Conservation (phyloP, 2,888 invertebrate genomes). For the Tachystola acroxantha region DNA sequence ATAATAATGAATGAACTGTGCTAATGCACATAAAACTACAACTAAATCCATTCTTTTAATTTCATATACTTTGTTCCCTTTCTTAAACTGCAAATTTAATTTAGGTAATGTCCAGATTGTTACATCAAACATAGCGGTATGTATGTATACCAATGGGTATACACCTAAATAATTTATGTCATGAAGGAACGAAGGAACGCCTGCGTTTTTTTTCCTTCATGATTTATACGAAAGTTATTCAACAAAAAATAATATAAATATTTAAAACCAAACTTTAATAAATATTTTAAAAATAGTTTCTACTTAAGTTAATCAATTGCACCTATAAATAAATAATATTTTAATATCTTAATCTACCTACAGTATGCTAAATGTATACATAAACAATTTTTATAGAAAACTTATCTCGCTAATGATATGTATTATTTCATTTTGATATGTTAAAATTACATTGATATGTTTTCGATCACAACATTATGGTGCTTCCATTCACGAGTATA, state of each 20-base stretch:
- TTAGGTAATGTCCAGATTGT: conserved; percentile 17
- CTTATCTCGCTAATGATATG: conserved; percentile 64
- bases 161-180: conserved; percentile 13
- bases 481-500: conserved; percentile 1
- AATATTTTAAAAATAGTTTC: conserved; percentile 14
- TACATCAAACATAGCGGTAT: too few species aligned
- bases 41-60: conserved; percentile 2
- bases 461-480: conserved; percentile 57
- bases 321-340: conserved; percentile 25
- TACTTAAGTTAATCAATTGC: conserved; percentile 14
- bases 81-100: conserved; percentile 27
- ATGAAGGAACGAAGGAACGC: too few species aligned
- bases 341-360: conserved; percentile 44
- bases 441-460: conserved; percentile 51
- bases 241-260: conserved; percentile 19
- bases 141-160: too few species aligned
- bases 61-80: conserved; percentile 32
- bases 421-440: conserved; percentile 43
- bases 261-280: conserved; percentile 13
- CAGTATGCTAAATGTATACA: conserved; percentile 62
- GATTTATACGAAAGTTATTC: too few species aligned
- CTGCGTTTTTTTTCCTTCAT: too few species aligned
- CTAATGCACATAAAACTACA: background rate
- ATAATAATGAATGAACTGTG: conserved; percentile 1
- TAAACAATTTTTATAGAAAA: conserved; percentile 69